Evolutionary conservation across 2,888 invertebrate genomes (phyloP), one percentile per base, ranked within the genome.

Genomic region (Laothoe populi): DNA sequence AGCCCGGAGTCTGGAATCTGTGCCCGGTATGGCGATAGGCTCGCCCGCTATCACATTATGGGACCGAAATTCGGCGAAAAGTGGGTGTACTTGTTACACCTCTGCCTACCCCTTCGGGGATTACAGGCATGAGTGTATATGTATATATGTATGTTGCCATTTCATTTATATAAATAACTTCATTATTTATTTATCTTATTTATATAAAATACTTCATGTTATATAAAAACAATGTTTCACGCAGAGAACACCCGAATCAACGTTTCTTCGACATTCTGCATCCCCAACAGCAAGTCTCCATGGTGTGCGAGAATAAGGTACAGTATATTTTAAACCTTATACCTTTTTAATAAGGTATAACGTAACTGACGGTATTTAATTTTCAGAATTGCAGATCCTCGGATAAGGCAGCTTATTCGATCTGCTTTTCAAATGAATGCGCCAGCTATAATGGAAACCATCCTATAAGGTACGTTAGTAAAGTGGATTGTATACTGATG

Each of bases 381-480:
- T 61, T 10, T 26, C 83, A 98, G 97, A 99, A 98, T 82, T 99
- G 99, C 82, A 95, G 98, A 57, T 97, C 98, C 0, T 94, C 95
- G 0, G 98, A 98, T 74, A 99, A 98, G 86, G 95, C 97, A 2
- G 99, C 99, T 0, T 96, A 98, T 66, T 97, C 98, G 10, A 98
- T 99, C 58, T 99, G 99, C 83, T 99, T 99, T 87, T 98, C 98
- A 0, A 97, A 96, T 57, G 99, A 99, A 85, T 99, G 99, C 84
- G 98, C 98, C 45, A 97, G 97, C 81, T 98, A 97, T 82, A 99
- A 99, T 85, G 97, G 98, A 35, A 98, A 98, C 84, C 97, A 98
- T 81, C 99, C 99, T 1, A 98, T 99, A 67, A 86, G 93, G 90
- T 92, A 68, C 69, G 53, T 26, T 23, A 23, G 46, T 13, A 16